Conservation (phyloP, 1,140 invertebrate species). For the Elysia chlorotica region DNA sequence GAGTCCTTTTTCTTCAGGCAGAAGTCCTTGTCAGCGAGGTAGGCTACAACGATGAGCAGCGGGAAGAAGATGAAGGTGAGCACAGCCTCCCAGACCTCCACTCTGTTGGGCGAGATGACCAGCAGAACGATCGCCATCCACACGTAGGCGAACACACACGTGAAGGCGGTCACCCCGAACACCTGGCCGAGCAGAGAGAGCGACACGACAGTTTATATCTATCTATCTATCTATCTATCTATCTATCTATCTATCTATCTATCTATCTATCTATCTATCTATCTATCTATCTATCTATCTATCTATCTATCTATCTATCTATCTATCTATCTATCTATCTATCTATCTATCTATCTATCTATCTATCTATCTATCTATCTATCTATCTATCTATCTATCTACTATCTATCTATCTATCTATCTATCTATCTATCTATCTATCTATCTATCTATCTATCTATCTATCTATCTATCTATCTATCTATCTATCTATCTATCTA, state of each 20-base stretch:
- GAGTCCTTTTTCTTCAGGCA: conserved; percentile 40
- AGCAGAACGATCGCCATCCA: conserved; percentile 71
- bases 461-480: background rate
- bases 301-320: background rate
- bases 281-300: background rate
- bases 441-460: background rate
- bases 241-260: background rate
- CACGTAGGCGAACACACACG: conserved; percentile 65
- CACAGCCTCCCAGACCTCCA: conserved; percentile 70
- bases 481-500: background rate
- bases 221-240: background rate
- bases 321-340: background rate
- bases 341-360: background rate
- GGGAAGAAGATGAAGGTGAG: conserved; percentile 71
- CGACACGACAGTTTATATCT: too few relatives aligned
- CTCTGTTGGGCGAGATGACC: conserved; percentile 58
- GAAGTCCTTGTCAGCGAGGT: conserved; percentile 66
- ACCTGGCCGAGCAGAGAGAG: conserved; percentile 10
- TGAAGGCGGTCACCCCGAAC: conserved; percentile 24
- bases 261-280: background rate
- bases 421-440: background rate
- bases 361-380: background rate
- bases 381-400: background rate
- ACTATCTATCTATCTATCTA: background rate
- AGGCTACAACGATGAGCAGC: conserved; percentile 62